Conservation (phyloP, 2,797 vertebrate species). For the Eidolon dupreanum region DNA sequence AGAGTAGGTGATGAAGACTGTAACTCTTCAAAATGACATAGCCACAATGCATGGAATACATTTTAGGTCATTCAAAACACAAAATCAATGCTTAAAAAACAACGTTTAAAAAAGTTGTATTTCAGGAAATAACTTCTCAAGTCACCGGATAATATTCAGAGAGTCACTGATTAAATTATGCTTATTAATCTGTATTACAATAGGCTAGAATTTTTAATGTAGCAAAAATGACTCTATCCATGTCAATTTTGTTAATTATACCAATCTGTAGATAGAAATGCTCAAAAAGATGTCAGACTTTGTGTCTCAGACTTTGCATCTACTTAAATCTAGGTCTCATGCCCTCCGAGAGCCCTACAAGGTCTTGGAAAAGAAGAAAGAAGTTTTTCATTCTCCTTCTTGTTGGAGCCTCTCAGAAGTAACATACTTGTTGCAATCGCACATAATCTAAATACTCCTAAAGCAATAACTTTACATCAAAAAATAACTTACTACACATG, state of each 20-base stretch:
- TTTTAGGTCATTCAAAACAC: conserved; percentile 19
- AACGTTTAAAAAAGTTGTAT: background rate
- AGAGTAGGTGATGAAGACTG: background rate
- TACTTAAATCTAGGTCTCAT: background rate
- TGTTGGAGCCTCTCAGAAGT: background rate
- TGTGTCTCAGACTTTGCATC: background rate
- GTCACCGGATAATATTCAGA: background rate
- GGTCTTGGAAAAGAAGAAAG: background rate
- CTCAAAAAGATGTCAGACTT: background rate
- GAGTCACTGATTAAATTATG: background rate
- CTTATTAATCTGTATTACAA: background rate
- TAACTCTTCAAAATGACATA: conserved; percentile 52
- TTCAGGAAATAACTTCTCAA: background rate
- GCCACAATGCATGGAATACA: background rate
- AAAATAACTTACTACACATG: background rate
- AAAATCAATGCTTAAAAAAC: background rate
- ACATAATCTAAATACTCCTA: background rate
- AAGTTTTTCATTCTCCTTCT: background rate
- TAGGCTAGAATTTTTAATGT: background rate
- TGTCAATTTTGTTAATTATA: background rate
- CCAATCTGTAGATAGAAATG: background rate
- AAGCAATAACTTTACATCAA: background rate
- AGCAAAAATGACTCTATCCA: background rate
- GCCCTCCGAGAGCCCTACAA: background rate
- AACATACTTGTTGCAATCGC: background rate